Evolutionary conservation across 2,797 vertebrate genomes (phyloP).

Genomic region (Lepus oiostolus): DNA sequence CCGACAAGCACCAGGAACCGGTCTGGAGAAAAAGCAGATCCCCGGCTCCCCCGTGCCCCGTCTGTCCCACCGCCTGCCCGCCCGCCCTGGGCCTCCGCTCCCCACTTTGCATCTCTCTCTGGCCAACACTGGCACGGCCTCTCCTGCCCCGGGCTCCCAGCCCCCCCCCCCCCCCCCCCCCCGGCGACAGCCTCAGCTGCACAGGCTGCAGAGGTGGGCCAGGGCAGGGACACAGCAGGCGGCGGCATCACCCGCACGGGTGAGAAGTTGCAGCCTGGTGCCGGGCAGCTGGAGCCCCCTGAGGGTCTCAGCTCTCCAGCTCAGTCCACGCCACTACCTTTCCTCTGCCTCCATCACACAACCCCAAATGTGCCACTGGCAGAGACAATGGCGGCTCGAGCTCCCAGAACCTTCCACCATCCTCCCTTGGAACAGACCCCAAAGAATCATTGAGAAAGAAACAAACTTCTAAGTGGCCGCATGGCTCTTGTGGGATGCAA

Average conservation of each 20-base stretch:
- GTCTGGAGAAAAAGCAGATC: neutral
- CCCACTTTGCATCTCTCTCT: neutral
- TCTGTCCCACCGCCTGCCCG: fast-evolving
- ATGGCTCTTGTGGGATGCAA: neutral
- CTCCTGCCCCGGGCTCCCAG: neutral
- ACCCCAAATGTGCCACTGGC: too few relatives aligned
- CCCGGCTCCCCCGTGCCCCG: fast-evolving
- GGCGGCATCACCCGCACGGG: fast-evolving
- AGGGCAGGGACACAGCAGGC: neutral
- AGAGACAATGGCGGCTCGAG: too few relatives aligned
- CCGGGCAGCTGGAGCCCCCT: neutral
- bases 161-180: fast-evolving
- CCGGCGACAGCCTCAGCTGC: neutral
- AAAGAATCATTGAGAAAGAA: neutral
- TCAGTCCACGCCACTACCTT: neutral
- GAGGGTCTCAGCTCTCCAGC: neutral
- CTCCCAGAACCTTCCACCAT: neutral
- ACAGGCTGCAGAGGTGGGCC: neutral
- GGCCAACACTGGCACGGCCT: neutral
- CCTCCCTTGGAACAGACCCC: neutral
- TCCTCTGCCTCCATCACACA: neutral
- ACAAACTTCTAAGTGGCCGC: neutral
- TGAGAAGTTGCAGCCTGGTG: neutral
- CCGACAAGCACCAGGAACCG: neutral
- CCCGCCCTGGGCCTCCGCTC: fast-evolving